A percentile compares a stretch with the other conserved stretches of the same genome.
Evolutionary conservation across 2,113 vertebrate species (phyloP).

Genomic region (Pavo muticus): DNA sequence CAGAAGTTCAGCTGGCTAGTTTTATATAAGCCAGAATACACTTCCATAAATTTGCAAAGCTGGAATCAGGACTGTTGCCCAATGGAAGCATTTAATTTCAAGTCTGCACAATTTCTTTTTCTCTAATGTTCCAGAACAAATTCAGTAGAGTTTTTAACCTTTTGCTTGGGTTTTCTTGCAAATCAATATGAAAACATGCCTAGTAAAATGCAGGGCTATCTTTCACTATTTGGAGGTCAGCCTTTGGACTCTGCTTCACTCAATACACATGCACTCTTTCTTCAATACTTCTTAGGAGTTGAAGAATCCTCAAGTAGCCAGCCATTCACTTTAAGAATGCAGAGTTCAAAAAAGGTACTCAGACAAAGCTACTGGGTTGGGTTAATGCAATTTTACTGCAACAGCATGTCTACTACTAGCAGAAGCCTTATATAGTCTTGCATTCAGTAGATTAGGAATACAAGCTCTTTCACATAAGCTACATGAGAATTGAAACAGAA

Average conservation of each 20-base stretch:
- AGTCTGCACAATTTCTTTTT: not conserved
- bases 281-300: not conserved
- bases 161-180: not conserved
- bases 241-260: not conserved
- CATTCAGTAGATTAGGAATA: not conserved
- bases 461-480: not conserved
- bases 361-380: not conserved
- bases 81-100: conserved; percentile 65
- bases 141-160: not conserved
- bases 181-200: not conserved
- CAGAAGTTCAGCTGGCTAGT: conserved; percentile 14
- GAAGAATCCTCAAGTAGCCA: not conserved
- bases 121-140: not conserved
- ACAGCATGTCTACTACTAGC: not conserved
- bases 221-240: not conserved
- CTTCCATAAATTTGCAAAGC: conserved; percentile 28
- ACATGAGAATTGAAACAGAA: not conserved
- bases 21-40: conserved; percentile 46
- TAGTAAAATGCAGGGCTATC: not conserved
- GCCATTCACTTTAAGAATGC: not conserved
- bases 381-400: not conserved
- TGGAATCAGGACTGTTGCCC: conserved; percentile 25
- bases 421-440: not conserved
- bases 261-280: not conserved
- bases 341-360: not conserved